Evolutionary conservation across 2,113 vertebrate species (phyloP).

Genomic region (Upupa epops): DNA sequence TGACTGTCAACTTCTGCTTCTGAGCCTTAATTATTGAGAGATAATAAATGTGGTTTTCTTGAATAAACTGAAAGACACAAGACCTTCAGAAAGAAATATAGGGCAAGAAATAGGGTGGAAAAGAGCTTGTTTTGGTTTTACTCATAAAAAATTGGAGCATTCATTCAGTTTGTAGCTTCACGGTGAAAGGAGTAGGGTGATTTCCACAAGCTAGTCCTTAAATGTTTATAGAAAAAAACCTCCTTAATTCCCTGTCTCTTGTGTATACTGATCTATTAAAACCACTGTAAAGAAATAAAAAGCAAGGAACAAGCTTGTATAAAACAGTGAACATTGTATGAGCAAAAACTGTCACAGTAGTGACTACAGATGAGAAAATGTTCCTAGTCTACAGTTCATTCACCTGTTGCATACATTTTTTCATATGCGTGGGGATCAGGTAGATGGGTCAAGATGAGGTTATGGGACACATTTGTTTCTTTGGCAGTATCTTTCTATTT

Average conservation of each 20-base stretch:
- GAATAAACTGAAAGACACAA: background rate
- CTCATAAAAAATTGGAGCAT: background rate
- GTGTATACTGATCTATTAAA: background rate
- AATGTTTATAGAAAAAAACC: background rate
- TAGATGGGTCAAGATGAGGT: background rate
- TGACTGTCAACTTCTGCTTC: background rate
- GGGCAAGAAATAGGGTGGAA: background rate
- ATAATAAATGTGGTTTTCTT: background rate
- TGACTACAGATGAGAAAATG: background rate
- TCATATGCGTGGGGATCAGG: background rate
- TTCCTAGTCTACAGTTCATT: background rate
- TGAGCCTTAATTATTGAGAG: background rate
- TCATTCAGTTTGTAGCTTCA: background rate
- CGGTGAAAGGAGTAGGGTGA: background rate
- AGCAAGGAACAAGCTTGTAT: background rate
- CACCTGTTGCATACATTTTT: fast-evolving
- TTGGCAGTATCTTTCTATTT: background rate
- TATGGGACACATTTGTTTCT: background rate
- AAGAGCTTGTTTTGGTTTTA: no score
- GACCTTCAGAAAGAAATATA: background rate
- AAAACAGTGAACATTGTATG: background rate
- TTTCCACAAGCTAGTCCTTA: background rate
- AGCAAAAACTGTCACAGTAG: background rate
- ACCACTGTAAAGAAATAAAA: background rate
- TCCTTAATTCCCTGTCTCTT: background rate